Evolutionary conservation across 2,888 invertebrate genomes (phyloP).

Genomic region (Orthosia incerta): DNA sequence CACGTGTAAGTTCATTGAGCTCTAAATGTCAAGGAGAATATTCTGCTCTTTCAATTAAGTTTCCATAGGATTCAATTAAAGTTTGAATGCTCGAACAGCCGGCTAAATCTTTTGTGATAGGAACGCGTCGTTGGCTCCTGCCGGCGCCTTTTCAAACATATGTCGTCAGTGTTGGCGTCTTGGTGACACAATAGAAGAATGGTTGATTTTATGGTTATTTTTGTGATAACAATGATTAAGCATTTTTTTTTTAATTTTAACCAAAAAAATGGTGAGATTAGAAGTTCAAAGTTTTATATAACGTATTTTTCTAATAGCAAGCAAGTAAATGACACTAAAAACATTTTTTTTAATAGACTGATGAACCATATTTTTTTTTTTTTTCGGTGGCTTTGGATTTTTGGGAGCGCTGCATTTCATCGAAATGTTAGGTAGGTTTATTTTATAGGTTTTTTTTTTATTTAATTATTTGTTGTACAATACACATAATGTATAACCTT

Average conservation of each 20-base stretch:
- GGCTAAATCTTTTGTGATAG: conserved; percentile 53
- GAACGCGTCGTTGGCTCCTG: neutral
- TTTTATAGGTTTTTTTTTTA: too few relatives aligned
- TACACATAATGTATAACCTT: too few relatives aligned
- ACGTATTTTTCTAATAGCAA: too few relatives aligned
- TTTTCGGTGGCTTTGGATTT: too few relatives aligned
- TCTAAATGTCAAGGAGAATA: conserved; percentile 48
- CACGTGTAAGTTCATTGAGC: conserved; percentile 29
- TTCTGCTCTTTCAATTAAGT: conserved; percentile 47
- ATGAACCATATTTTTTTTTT: too few relatives aligned
- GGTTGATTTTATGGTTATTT: neutral
- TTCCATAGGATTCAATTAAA: conserved; percentile 59
- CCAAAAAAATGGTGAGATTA: neutral
- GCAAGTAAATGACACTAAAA: too few relatives aligned
- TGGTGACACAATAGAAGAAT: conserved; percentile 23
- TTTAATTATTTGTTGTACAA: too few relatives aligned
- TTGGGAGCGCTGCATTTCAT: too few relatives aligned
- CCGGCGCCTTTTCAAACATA: conserved; percentile 25
- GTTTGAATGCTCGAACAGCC: conserved; percentile 50
- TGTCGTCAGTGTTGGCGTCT: conserved; percentile 17
- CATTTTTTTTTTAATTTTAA: neutral
- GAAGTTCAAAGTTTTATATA: neutral
- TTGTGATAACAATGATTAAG: neutral
- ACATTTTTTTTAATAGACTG: neutral
- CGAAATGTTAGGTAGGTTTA: too few relatives aligned